Percentiles rank a stretch among this genome's conserved stretches.
phyloP scores from a whole-genome alignment of 2,113 vertebrate genomes.

The Chloroceryle aenea region DNA sequence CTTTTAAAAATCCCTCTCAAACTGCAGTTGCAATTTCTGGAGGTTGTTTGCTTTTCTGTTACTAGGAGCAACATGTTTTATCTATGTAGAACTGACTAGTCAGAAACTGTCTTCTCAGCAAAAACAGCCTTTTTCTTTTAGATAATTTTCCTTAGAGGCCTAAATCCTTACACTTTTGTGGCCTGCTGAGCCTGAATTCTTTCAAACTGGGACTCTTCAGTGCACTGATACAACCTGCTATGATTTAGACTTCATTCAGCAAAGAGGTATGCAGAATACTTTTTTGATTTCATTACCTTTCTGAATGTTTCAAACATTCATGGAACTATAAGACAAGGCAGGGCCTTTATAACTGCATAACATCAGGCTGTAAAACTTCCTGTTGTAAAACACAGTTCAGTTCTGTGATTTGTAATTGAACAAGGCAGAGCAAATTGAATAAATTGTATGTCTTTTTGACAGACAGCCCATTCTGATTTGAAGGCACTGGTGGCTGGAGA shows the following conservation, averaged over 20 bases:
- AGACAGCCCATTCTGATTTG: background rate
- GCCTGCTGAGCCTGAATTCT: background rate
- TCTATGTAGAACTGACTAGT: accelerated
- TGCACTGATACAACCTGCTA: background rate
- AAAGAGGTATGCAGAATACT: background rate
- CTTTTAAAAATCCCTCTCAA: background rate
- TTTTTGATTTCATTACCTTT: background rate
- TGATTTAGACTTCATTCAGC: background rate
- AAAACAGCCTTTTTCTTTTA: background rate
- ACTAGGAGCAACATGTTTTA: background rate
- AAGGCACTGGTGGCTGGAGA: background rate
- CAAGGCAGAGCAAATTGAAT: background rate
- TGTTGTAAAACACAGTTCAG: background rate
- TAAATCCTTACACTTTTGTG: background rate
- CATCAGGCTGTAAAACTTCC: background rate
- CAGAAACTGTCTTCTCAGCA: background rate
- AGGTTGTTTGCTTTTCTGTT: constrained; percentile 14
- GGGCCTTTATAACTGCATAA: background rate
- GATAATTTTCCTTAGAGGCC: background rate
- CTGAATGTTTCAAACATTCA: background rate
- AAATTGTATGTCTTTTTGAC: background rate
- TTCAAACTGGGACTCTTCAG: background rate
- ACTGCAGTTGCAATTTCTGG: background rate
- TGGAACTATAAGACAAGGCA: background rate
- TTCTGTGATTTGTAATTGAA: background rate